Base-by-base conservation (phyloP, 2,888 invertebrate species). In the Heliconius sara region DNA sequence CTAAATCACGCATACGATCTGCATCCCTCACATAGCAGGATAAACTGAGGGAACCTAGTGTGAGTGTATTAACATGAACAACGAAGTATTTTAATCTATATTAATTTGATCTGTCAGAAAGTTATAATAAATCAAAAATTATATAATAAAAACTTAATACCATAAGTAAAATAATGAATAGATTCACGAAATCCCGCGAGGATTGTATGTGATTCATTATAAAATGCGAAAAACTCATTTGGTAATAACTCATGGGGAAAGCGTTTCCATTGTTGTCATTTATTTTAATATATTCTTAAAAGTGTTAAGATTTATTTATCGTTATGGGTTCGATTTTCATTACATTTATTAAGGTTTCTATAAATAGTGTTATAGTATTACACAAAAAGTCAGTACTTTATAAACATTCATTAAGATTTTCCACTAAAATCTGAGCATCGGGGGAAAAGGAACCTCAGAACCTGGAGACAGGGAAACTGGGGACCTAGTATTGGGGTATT, bases 141-240 rank as follows among this genome's bases (percentile, higher is more conserved):
- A 34, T 27, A 60, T 72, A 68, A 68, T 75, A 57, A 77, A 70
- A 77, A 77, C 19, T 39, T 70, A 70, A 66, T 77, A 77, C 68
- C 52, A 65, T 47, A 34, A 43, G 76, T 27, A n/a, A 52, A 74
- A 73, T 79, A 81, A 81, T 74, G 76, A 77, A 73, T 79, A 74
- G 71, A 73, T 81, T 65, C 79, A 47, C 79, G 68, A 30, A 79
- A 79, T 76, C 81, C 77, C 80, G 66, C 43, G 43, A 73, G 80
- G 63, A 79, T 81, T 76, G 75, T 79, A 77, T 78, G 83, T 81
- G 80, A 84, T 82, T 83, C 82, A 84, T 83, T 84, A 82, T 81
- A 84, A 84, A 84, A 83, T 82, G 81, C 83, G 79, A 83, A 81
- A 83, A 83, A 80, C 83, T 81, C 83, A 71, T 80, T 81, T 76